Conservation (phyloP, 92 coral and sea anemone species). For the Montipora capitata region DNA sequence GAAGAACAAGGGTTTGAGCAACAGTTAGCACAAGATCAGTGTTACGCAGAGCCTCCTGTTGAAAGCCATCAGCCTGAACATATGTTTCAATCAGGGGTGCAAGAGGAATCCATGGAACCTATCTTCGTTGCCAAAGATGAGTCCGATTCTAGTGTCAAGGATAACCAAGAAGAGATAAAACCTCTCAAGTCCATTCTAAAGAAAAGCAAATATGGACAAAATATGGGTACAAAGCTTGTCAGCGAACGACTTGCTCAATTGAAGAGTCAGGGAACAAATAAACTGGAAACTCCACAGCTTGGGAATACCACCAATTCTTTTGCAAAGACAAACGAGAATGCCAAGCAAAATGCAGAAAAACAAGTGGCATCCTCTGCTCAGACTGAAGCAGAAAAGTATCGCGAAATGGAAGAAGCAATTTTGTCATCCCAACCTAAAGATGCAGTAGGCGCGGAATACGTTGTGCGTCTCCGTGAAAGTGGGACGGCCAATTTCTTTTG, state of each 20-base stretch:
- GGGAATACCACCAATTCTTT: background rate
- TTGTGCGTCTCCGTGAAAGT: constrained; percentile 73
- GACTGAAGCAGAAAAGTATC: constrained; percentile 33
- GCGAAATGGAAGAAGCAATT: constrained; percentile 48
- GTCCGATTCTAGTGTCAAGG: background rate
- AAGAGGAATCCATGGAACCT: constrained; percentile 18
- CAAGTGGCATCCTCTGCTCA: background rate
- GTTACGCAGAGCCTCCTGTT: constrained; percentile 43
- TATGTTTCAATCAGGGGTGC: constrained; percentile 14
- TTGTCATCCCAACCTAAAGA: constrained; percentile 72
- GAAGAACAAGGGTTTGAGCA: constrained; percentile 35
- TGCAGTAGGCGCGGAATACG: constrained; percentile 93
- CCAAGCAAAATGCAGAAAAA: constrained; percentile 9
- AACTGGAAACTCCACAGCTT: background rate
- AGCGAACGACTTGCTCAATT: constrained; percentile 58
- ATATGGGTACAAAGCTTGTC: constrained; percentile 39
- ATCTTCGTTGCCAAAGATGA: constrained; percentile 17
- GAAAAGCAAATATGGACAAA: constrained; percentile 49
- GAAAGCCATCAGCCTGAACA: constrained; percentile 47
- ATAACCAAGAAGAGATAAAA: constrained; percentile 27
- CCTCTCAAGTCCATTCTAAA: constrained; percentile 91
- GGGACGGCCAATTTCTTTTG: constrained; percentile 85
- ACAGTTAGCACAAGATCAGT: constrained; percentile 34
- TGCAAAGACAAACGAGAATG: constrained; percentile 1
- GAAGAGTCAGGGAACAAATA: constrained; percentile 20